phyloP scores from a whole-genome alignment of 2,797 vertebrate species.

The Geotrypetes seraphini region DNA sequence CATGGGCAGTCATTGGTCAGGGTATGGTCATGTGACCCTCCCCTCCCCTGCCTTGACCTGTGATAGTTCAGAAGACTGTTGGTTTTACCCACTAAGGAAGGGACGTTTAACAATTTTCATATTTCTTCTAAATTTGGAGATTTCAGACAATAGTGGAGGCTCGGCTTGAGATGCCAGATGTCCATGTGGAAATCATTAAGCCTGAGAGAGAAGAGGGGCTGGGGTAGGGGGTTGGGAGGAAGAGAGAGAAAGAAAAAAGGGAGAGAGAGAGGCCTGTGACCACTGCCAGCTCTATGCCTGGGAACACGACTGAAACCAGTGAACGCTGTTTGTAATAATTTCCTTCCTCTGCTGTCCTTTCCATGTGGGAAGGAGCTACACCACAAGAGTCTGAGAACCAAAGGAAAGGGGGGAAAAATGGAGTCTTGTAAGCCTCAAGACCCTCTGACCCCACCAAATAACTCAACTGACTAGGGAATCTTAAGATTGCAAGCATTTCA shows the following conservation, averaged over 20 bases:
- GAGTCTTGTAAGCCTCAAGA: too few relatives aligned
- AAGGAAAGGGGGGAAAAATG: too few relatives aligned
- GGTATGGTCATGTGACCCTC: constrained; percentile 47
- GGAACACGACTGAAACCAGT: constrained; percentile 33
- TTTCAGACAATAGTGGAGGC: constrained; percentile 79
- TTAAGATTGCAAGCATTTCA: too few relatives aligned
- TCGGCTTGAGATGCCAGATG: constrained; percentile 64
- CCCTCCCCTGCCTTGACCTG: constrained; percentile 54
- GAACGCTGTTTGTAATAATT: constrained; percentile 52
- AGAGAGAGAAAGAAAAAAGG: constrained; percentile 18
- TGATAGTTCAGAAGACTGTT: constrained; percentile 45
- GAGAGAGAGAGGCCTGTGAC: constrained; percentile 16
- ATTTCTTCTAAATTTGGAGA: constrained; percentile 96
- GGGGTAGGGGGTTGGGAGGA: constrained; percentile 42
- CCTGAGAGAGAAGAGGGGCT: constrained; percentile 41
- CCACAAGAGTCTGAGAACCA: too few relatives aligned
- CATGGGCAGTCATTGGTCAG: constrained; percentile 60
- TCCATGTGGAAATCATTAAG: constrained; percentile 82
- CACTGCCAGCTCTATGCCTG: constrained; percentile 24
- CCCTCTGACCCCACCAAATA: too few relatives aligned
- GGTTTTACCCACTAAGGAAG: constrained; percentile 80
- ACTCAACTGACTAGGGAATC: too few relatives aligned
- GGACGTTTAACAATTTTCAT: constrained; percentile 87
- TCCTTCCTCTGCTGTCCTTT: constrained; percentile 10
- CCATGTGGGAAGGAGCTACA: too few relatives aligned